Conservation (phyloP, 2,113 vertebrate species). For the Agelaius phoeniceus region DNA sequence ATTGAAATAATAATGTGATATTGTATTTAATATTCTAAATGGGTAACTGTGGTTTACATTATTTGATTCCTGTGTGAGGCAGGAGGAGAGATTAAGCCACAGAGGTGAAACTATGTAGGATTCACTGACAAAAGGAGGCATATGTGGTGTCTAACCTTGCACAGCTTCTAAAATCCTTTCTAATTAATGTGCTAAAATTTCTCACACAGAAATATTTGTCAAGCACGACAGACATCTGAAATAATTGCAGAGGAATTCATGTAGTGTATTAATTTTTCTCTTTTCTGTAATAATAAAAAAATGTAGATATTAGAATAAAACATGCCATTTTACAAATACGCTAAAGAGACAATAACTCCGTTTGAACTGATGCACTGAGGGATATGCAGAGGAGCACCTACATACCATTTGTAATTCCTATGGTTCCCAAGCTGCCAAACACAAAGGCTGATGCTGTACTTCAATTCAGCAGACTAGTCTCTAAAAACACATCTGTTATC, state of each 20-base stretch:
- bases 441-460: not conserved
- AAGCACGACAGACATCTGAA: not conserved
- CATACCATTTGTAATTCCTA: not conserved
- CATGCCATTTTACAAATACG: not conserved
- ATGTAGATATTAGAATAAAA: not conserved
- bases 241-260: not conserved
- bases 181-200: not conserved
- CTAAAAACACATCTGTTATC: conserved; percentile 21
- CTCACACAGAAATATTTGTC: not conserved
- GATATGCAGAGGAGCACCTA: not conserved
- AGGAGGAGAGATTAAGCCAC: not conserved
- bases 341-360: not conserved
- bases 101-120: not conserved
- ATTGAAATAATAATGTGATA: conserved; percentile 11
- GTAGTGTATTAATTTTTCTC: not conserved
- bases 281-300: not conserved
- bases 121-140: not conserved
- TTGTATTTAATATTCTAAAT: not conserved
- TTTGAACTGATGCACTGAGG: not conserved
- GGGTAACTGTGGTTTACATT: not conserved
- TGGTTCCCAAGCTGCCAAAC: not conserved
- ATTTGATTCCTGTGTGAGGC: not conserved
- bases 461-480: not conserved
- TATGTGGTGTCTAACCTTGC: not conserved
- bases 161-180: not conserved